These are phyloP conservation scores for Ammospiza nelsoni DNA, from an alignment of 2,113 vertebrate genomes.

Conservation along the genomic window DNA sequence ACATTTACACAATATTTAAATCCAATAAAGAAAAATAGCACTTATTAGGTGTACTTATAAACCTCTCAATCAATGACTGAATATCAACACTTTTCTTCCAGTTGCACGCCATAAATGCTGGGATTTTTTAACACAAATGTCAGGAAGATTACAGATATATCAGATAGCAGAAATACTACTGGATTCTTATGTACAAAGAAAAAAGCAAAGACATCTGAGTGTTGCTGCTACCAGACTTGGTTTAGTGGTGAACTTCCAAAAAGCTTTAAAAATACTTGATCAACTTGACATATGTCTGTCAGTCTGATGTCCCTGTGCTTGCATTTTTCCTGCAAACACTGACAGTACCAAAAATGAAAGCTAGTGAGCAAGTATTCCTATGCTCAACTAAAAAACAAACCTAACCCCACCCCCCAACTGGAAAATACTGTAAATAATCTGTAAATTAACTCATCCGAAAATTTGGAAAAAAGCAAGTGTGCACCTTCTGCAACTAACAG, in stretches of 20 bases:
- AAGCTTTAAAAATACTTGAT: conserved; percentile 33
- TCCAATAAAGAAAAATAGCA: not conserved
- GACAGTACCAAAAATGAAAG: not conserved
- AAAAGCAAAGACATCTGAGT: not conserved
- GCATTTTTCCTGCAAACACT: conserved; percentile 38
- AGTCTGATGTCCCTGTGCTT: not conserved
- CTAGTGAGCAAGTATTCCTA: not conserved
- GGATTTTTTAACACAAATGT: not conserved
- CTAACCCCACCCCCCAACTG: not conserved
- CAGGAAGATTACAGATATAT: not conserved
- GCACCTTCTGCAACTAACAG: not conserved
- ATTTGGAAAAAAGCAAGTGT: not conserved
- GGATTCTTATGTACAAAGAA: not conserved
- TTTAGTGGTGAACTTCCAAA: not conserved
- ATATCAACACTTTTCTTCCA: conserved; percentile 9
- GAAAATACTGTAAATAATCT: not conserved
- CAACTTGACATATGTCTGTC: conserved; percentile 22
- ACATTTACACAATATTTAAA: conserved; percentile 47
- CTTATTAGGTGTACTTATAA: conserved; percentile 3
- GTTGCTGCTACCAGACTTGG: not conserved
- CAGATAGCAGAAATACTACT: not conserved
- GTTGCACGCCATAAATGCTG: not conserved
- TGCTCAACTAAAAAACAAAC: not conserved
- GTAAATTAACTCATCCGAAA: not conserved
- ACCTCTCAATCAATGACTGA: not conserved